These are phyloP conservation scores for Diceros bicornis DNA, from an alignment of 2,797 vertebrate genomes.

Conservation along the genomic window DNA sequence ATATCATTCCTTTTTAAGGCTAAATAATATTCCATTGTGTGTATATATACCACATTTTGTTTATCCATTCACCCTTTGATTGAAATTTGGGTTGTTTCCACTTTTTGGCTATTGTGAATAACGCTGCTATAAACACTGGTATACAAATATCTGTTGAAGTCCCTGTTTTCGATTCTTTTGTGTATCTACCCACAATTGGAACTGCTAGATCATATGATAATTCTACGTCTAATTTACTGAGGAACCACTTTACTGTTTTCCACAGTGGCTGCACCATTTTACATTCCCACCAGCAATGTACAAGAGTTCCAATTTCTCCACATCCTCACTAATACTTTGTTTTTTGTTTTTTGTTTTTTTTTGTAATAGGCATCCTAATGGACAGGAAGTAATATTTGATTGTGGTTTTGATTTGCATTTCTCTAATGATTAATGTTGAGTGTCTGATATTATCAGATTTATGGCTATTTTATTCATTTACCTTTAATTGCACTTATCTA, in stretches of 20 bases:
- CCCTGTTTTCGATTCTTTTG: background rate
- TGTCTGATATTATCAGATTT: background rate
- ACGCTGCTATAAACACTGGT: background rate
- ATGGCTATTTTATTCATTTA: conserved; percentile 8
- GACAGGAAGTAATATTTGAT: background rate
- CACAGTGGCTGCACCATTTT: background rate
- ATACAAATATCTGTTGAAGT: background rate
- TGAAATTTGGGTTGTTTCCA: background rate
- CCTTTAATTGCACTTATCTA: background rate
- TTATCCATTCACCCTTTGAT: background rate
- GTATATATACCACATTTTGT: background rate
- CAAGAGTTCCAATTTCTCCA: background rate
- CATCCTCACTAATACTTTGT: background rate
- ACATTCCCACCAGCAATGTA: background rate
- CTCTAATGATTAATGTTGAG: background rate
- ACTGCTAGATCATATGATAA: too few relatives aligned
- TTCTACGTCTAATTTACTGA: too few relatives aligned
- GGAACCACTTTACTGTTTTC: too few relatives aligned
- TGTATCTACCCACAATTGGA: too few relatives aligned
- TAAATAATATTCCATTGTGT: background rate
- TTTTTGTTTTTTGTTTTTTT: background rate
- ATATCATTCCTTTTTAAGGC: background rate
- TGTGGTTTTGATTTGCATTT: conserved; percentile 41
- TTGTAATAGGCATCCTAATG: background rate
- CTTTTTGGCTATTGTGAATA: background rate